Evolutionary conservation across 2,888 invertebrate species (phyloP), one percentile per base, ranked within the genome.

Genomic region (Eurytoma adleriae): DNA sequence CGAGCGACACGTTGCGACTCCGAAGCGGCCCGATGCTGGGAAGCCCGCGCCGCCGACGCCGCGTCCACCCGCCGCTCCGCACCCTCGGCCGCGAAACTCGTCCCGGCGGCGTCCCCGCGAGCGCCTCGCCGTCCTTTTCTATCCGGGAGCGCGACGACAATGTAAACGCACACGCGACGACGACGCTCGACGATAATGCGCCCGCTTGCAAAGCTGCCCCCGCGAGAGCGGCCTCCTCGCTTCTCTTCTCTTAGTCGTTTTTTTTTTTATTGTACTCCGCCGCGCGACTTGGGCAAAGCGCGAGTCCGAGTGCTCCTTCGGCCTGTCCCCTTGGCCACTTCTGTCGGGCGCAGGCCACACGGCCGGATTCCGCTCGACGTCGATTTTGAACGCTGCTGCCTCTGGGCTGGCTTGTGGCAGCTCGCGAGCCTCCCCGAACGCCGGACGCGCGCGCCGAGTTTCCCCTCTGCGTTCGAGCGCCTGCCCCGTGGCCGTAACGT

Each of bases 301-400:
- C 40, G 10, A 5, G 0, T 7, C 48, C 1, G 30, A 40, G 1
- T 2, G 20, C 24, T 24, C 20, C 54, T 50, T 59, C 56, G 64
- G 48, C 52, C 57, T 57, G 61, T 78, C 69, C 64, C 48, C 67
- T 73, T 48, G 24, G 24, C 24, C 24, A 24, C 24, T 50, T 56
- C 78, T 18, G 16, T 54, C 54, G 14, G 16, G 14, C 54, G n/a
- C 54, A 54, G 16, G 54, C 54, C n/a, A n/a, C 54, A n/a, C n/a
- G 54, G 54, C n/a, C 54, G 48, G 73, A 79, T 73, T 79, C 73
- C 40, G 40, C 24, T 24, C 73, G 50, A 48, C 73, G 73, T 73
- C 68, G 78, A 75, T 77, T 77, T 80, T 72, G 77, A 80, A 77
- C 80, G 76, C 80, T 67, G 40, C 64, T 48, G 48, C 16, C 54